A percentile compares a stretch with the other conserved stretches of the same genome.
Evolutionary conservation across 2,888 invertebrate species (phyloP).

Genomic region (Heliothis peltigera): DNA sequence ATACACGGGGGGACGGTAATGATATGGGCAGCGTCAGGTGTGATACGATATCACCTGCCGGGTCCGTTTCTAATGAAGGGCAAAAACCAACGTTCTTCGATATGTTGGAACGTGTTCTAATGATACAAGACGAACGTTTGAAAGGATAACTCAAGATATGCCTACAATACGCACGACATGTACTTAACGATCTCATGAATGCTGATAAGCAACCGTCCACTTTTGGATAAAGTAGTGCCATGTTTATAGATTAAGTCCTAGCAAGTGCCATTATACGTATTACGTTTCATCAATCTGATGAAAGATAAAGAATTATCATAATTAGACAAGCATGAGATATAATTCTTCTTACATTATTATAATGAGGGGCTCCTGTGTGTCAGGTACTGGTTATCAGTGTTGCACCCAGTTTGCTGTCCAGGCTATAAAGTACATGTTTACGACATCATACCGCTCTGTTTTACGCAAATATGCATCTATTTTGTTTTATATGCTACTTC

Average conservation of each 20-base stretch:
- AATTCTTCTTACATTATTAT: constrained; percentile 17
- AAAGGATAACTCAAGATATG: not conserved
- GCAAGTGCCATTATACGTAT: not conserved
- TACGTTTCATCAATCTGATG: constrained; percentile 22
- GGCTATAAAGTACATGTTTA: constrained; percentile 30
- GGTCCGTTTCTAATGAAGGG: constrained; percentile 52
- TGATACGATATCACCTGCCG: constrained; percentile 52
- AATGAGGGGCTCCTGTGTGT: constrained; percentile 18
- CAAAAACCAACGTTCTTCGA: constrained; percentile 9
- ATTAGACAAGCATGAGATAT: constrained; percentile 24
- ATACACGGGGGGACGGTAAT: constrained; percentile 22
- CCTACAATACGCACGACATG: too few species aligned
- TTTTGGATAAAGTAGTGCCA: not conserved
- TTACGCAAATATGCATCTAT: constrained; percentile 19
- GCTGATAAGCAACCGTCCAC: not conserved
- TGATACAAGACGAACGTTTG: not conserved
- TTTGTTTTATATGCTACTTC: constrained; percentile 3
- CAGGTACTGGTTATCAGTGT: constrained; percentile 5
- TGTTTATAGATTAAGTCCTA: constrained; percentile 14
- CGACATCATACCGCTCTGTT: constrained; percentile 21
- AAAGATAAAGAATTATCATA: constrained; percentile 29
- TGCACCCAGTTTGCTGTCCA: constrained; percentile 1
- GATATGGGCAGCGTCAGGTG: constrained; percentile 56
- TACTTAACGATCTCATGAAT: not conserved
- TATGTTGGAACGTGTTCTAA: not conserved